Base-by-base conservation (phyloP, 2,113 vertebrate species). In the Aptenodytes patagonicus region DNA sequence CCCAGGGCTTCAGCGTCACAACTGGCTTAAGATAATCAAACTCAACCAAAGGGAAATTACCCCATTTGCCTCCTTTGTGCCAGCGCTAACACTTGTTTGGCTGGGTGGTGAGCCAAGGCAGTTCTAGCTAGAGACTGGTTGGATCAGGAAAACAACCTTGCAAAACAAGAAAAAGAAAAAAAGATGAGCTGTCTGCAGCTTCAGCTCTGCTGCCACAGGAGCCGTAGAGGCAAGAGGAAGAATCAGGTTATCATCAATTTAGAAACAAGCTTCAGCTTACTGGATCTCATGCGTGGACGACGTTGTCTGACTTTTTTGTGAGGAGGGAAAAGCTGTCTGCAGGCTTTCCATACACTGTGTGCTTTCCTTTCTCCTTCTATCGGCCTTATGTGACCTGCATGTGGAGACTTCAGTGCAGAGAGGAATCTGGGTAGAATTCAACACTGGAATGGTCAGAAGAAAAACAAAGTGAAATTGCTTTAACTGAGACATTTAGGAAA, bases 301-400 rank as follows among this genome's bases (percentile, higher is more conserved):
- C 25, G 7, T 2, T 65, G 15, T 61, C 26, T 68, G 47, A 28
- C 10, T 40, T 24, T 44, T 40, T 17, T 24, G 11, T 54, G n/a
- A 54, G 17, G 19, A 65, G 20, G 14, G 7, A 47, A 73, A 69
- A 65, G 2, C 8, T 65, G 7, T 17, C 29, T 90, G 12, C 3
- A 14, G 44, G 19, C 16, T 84, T 93, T 19, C 25, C 9, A 21
- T 8, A 31, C 1, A 13, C 22, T 31, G 13, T 0, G 0, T 32
- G 7, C 3, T 69, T 78, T 66, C 38, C 36, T 28, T 66, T 79
- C 34, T 61, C 28, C 8, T 73, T 5, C 9, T 69, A 1, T 64
- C 0, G 0, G 3, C 31, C 75, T 0, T 26, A 21, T 21, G 34
- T 28, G 24, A 54, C 17, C 11, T 61, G 17, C 17, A 13, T 12